These are phyloP conservation scores for Brachionus paranguensis DNA, from an alignment of 1,140 invertebrate genomes.

Conservation along the genomic window DNA sequence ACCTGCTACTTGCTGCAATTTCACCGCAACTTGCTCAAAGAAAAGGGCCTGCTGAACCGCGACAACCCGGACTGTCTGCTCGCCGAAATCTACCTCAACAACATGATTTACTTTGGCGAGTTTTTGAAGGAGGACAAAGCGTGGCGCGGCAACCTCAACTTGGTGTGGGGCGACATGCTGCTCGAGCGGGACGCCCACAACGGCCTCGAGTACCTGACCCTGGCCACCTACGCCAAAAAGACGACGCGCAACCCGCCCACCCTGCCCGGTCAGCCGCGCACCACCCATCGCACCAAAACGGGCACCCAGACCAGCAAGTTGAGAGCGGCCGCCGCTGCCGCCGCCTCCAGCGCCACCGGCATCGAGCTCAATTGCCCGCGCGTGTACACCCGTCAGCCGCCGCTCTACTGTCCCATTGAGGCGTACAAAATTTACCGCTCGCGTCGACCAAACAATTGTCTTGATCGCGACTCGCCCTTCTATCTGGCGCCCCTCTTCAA, in stretches of 20 bases:
- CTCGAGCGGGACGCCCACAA: constrained; percentile 3
- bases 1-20: constrained; percentile 18
- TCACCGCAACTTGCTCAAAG: constrained; percentile 16
- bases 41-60: constrained; percentile 21
- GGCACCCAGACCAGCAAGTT: constrained; percentile 31
- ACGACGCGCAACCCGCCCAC: background rate
- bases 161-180: constrained; percentile 31
- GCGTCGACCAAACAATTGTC: constrained; percentile 9
- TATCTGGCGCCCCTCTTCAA: constrained; percentile 28
- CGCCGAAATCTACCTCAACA: constrained; percentile 25
- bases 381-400: constrained; percentile 1
- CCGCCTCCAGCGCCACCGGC: background rate
- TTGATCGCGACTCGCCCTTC: background rate
- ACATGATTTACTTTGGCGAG: constrained; percentile 37
- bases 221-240: constrained; percentile 36
- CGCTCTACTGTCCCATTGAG: constrained; percentile 27
- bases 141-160: constrained; percentile 22
- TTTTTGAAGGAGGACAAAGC: constrained; percentile 38
- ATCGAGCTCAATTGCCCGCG: constrained; percentile 17
- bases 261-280: background rate
- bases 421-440: constrained; percentile 24
- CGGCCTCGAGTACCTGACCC: constrained; percentile 17
- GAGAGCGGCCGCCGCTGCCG: constrained; percentile 10
- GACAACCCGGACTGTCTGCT: constrained; percentile 31
- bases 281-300: background rate